Evolutionary conservation across 2,888 invertebrate species (phyloP).

Genomic region (Chloroclysta siterata): DNA sequence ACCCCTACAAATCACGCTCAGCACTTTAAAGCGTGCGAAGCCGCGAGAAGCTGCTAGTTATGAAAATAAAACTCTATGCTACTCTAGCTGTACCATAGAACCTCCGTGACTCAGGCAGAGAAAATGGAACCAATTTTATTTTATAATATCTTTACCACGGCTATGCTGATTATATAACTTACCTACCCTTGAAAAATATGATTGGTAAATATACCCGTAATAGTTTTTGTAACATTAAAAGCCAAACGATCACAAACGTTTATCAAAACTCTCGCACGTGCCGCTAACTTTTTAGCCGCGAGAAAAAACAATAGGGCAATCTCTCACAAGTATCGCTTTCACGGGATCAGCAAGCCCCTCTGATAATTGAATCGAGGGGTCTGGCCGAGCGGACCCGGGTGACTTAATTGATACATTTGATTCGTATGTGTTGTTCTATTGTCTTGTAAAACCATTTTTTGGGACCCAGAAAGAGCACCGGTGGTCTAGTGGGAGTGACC

Average conservation of each 20-base stretch:
- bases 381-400: slow-evolving; percentile 54
- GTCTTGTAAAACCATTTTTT: slow-evolving; percentile 42
- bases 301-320: slow-evolving; percentile 85
- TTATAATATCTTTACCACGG: no score
- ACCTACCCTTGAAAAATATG: not conserved
- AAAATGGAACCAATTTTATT: not conserved
- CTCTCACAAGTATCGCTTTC: slow-evolving; percentile 86
- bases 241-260: slow-evolving; percentile 31
- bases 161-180: not conserved
- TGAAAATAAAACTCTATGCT: no score
- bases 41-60: no score
- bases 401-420: slow-evolving; percentile 78
- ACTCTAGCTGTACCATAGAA: no score
- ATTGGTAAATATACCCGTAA: not conserved
- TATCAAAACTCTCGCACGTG: slow-evolving; percentile 68
- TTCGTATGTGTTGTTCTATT: slow-evolving; percentile 67
- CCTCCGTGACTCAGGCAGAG: not conserved
- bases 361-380: slow-evolving; percentile 82
- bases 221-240: slow-evolving; percentile 18
- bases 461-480: not conserved
- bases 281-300: slow-evolving; percentile 76
- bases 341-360: slow-evolving; percentile 75
- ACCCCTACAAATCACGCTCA: no score
- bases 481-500: no score
- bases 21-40: no score